Base-by-base conservation (phyloP, 2,888 invertebrate genomes). In the Stenodera caucasica region DNA sequence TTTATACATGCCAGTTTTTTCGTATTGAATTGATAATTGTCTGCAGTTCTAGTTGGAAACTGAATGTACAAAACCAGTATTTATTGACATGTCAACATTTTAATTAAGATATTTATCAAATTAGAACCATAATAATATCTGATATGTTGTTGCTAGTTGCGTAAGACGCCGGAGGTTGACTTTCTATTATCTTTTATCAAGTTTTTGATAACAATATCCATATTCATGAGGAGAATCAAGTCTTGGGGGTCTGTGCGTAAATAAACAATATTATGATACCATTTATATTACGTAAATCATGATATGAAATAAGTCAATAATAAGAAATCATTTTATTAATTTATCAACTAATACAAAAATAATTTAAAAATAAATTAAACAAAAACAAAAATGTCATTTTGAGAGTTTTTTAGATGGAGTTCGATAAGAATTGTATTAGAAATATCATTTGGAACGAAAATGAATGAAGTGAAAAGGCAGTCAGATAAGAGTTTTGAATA, bases 331-430 rank as follows among this genome's bases (percentile, higher is more conserved):
- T 14, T 29, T 32, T 51, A 51, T 30, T 52, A 32, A 52, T 52
- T 30, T 11, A n/a, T 49, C 5, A 52, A 52, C 32, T 52, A 52
- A 52, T 52, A 52, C 32, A 52, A 52, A 52, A 52, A 52, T 52
- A 52, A 52, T 21, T 52, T 52, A 52, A 52, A 15, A 52, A 52
- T 52, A 33, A 52, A 33, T 33, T n/a, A 11, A 45, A 45, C 15
- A 32, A 52, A 52, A 30, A 3, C 30, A 23, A 52, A 52, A 52
- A 21, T 52, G 52, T 52, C 52, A 52, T 52, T 15, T 15, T 18
- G 4, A 15, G 5, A 14, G 9, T 12, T 30, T 29, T 14, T n/a
- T n/a, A n/a, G n/a, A n/a, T n/a, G n/a, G n/a, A n/a, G n/a, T n/a
- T n/a, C n/a, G n/a, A n/a, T n/a, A 26, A 5, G 26, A 4, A 26